A percentile compares a stretch with the other conserved stretches of the same genome.
phyloP scores from a whole-genome alignment of 2,797 vertebrate genomes.

The Enteromius radiatus region DNA sequence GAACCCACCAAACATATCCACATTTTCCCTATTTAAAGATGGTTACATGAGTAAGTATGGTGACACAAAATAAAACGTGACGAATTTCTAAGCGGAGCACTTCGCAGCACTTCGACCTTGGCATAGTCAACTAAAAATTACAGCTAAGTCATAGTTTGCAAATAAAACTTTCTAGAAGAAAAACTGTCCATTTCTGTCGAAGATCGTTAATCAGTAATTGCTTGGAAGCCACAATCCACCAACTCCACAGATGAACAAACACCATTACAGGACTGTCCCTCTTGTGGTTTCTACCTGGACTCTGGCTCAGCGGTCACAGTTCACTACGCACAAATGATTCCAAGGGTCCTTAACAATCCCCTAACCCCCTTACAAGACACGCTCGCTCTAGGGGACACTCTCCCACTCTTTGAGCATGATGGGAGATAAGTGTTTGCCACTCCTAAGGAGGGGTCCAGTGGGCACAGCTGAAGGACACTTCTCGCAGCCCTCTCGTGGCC shows the following conservation, averaged over 20 bases:
- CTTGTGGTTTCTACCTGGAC: slow-evolving; percentile 20
- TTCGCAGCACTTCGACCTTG: no score
- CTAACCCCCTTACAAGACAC: background rate
- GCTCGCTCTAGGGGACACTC: slow-evolving; percentile 8
- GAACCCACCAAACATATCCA: no score
- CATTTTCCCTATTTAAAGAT: no score
- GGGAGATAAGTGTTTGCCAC: slow-evolving; percentile 44
- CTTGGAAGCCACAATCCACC: slow-evolving; percentile 5
- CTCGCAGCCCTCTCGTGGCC: slow-evolving; percentile 12
- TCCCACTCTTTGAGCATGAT: slow-evolving; percentile 46
- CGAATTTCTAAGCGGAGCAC: no score
- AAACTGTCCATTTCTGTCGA: background rate
- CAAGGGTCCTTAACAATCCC: slow-evolving; percentile 17
- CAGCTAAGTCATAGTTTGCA: background rate
- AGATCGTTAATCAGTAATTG: slow-evolving; percentile 24
- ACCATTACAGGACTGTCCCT: slow-evolving; percentile 8
- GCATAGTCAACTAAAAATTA: no score
- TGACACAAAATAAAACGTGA: no score
- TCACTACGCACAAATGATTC: slow-evolving; percentile 8
- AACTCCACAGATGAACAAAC: slow-evolving; percentile 20
- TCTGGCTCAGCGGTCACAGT: slow-evolving; percentile 11
- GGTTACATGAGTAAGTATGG: no score
- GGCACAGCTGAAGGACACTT: slow-evolving; percentile 52
- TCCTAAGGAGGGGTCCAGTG: slow-evolving; percentile 33
- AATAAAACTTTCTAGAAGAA: slow-evolving; percentile 1